phyloP scores from a whole-genome alignment of 1,140 invertebrate genomes.

The Aphidius gifuensis region DNA sequence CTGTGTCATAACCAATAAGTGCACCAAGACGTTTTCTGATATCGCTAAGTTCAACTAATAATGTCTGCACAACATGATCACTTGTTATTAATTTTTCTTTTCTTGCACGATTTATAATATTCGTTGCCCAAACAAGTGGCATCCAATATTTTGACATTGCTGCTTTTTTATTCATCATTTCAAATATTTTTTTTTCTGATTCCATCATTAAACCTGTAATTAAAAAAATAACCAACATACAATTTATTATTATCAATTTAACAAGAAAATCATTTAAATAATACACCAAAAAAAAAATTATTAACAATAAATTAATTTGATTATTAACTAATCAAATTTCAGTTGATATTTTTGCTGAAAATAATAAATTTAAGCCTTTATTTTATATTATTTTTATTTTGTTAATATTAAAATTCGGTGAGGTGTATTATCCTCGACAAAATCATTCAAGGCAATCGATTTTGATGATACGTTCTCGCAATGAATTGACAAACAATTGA shows the following conservation, averaged over 20 bases:
- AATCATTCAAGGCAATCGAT: too few species aligned
- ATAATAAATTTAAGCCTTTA: too few species aligned
- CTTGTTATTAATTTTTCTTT: constrained; percentile 77
- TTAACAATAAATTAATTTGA: not conserved
- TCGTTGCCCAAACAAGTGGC: constrained; percentile 87
- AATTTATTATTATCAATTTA: not conserved
- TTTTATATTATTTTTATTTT: too few species aligned
- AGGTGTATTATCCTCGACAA: too few species aligned
- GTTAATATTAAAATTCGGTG: too few species aligned
- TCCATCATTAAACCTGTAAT: constrained; percentile 81
- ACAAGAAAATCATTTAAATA: constrained; percentile 4
- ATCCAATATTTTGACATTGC: constrained; percentile 92
- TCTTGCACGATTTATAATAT: constrained; percentile 81
- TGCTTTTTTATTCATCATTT: constrained; percentile 80
- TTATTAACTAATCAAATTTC: too few species aligned
- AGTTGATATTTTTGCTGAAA: too few species aligned
- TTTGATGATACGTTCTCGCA: not conserved
- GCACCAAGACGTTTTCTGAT: constrained; percentile 75
- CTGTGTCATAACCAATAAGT: constrained; percentile 91
- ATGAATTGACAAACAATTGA: not conserved
- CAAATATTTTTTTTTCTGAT: constrained; percentile 84
- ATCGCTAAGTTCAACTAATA: constrained; percentile 78
- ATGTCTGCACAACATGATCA: constrained; percentile 83
- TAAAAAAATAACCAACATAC: constrained; percentile 11
- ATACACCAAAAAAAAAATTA: not conserved